Conservation (phyloP, 2,888 invertebrate genomes). For the Mimas tiliae region DNA sequence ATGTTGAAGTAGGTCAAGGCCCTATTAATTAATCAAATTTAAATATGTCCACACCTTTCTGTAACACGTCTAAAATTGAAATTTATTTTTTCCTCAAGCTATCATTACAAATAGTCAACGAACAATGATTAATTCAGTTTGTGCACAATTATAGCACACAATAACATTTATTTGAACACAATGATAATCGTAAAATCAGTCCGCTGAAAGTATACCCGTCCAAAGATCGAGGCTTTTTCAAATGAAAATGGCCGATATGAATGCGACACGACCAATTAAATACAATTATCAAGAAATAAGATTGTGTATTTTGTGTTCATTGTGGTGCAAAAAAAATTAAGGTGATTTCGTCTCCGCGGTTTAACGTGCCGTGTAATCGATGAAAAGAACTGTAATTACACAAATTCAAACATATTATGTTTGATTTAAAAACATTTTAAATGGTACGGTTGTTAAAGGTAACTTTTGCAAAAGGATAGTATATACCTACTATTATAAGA, state of each 20-base stretch:
- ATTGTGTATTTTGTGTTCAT: constrained; percentile 53
- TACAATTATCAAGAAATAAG: constrained; percentile 51
- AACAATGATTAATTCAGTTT: neutral
- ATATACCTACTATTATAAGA: no score
- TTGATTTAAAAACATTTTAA: constrained; percentile 11
- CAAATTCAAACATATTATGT: constrained; percentile 6
- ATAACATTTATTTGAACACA: constrained; percentile 4
- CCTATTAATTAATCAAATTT: no score
- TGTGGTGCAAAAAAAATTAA: constrained; percentile 52
- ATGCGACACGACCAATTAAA: constrained; percentile 65
- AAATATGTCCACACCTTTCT: no score
- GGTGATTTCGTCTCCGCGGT: constrained; percentile 49
- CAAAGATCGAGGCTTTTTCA: neutral
- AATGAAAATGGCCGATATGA: constrained; percentile 35
- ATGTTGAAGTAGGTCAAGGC: no score
- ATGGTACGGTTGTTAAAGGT: neutral
- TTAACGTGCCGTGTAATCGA: constrained; percentile 58
- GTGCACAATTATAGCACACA: neutral
- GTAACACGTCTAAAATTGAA: no score
- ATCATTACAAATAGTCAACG: neutral
- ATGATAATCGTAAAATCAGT: constrained; percentile 13
- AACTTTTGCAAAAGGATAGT: no score
- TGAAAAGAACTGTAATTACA: constrained; percentile 50
- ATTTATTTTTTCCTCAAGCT: no score
- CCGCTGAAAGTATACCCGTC: neutral